Evolutionary conservation across 2,888 invertebrate species (phyloP).

Genomic region (Mechanitis messenoides): DNA sequence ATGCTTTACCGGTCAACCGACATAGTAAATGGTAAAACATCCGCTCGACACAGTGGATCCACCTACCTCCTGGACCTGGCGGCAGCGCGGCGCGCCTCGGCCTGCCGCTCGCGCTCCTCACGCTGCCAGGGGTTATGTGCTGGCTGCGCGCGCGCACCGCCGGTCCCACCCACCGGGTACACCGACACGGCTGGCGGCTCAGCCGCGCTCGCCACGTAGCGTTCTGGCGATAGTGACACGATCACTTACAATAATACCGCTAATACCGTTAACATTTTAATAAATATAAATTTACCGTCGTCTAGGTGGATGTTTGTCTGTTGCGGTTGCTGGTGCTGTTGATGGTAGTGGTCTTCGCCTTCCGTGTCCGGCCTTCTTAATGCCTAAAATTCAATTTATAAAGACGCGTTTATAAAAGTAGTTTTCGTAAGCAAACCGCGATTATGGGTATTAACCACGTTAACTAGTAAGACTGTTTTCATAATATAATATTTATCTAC

Average conservation of each 20-base stretch:
- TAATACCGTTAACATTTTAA: too few relatives aligned
- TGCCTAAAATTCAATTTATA: conserved; percentile 32
- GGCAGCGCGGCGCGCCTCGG: conserved; percentile 50
- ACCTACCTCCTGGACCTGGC: conserved; percentile 49
- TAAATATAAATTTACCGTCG: conserved; percentile 33
- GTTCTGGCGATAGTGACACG: conserved; percentile 39
- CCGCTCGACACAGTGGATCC: neutral
- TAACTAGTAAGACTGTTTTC: neutral
- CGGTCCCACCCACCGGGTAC: conserved; percentile 56
- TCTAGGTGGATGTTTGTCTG: conserved; percentile 46
- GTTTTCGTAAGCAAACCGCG: neutral
- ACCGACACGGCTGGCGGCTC: conserved; percentile 86
- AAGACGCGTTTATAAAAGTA: neutral
- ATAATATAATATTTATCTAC: neutral
- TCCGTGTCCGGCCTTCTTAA: conserved; percentile 46
- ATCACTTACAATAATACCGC: neutral
- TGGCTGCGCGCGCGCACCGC: conserved; percentile 37
- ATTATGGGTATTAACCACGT: too few relatives aligned
- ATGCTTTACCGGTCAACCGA: too few relatives aligned
- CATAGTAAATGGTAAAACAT: too few relatives aligned
- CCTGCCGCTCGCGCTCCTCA: conserved; percentile 90
- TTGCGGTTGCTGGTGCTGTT: conserved; percentile 28
- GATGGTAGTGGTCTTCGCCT: conserved; percentile 43
- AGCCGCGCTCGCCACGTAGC: conserved; percentile 82
- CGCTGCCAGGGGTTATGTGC: conserved; percentile 93